Base-by-base conservation (phyloP, 2,888 invertebrate species). In the Agrotis clavis region DNA sequence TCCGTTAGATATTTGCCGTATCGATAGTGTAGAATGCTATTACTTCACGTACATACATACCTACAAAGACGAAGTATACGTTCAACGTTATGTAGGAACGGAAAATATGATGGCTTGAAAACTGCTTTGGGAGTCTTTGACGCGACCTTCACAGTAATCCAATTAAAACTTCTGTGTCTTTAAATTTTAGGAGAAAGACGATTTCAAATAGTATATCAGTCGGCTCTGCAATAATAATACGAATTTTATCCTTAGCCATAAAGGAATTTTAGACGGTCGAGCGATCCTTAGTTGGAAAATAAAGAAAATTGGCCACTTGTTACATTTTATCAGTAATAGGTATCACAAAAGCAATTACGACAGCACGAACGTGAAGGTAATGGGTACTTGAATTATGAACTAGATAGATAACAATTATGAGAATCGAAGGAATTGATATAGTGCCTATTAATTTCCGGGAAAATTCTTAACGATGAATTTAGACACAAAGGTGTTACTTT, bases 1-100 rank as follows among this genome's bases (percentile, higher is more conserved):
- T 91, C 94, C 94, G 95, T 95, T 95, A 95, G 94, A 95, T 90
- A 89, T 90, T 91, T 90, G 89, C 90, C 89, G 89, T 92, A 89
- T 92, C 90, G 89, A 90, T 88, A 89, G 81, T 83, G 87, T 86
- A 89, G 83, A 89, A 90, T 89, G 85, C 87, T 82, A 88, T 86
- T 83, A 86, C 86, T 88, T 74, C 79, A 85, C 73, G 69, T 75
- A 77, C 75, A 68, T 68, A 86, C 64, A 73, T 54, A 64, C 69
- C 78, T 59, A 71, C 62, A 74, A 9, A 41, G 11, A 41, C 41
- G 41, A 9, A 41, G 41, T 41, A 41, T 11, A 66, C 63, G 60
- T n/a, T 71, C 60, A 75, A 65, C 57, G 51, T 35, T 74, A 47
- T 54, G 21, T 45, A 62, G n/a, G 35, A 57, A 57, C 30, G 30